A percentile compares a stretch with the other conserved stretches of the same genome.
These are phyloP conservation scores for Oeneis ivallda DNA, from an alignment of 2,888 invertebrate species.

Conservation along the genomic window DNA sequence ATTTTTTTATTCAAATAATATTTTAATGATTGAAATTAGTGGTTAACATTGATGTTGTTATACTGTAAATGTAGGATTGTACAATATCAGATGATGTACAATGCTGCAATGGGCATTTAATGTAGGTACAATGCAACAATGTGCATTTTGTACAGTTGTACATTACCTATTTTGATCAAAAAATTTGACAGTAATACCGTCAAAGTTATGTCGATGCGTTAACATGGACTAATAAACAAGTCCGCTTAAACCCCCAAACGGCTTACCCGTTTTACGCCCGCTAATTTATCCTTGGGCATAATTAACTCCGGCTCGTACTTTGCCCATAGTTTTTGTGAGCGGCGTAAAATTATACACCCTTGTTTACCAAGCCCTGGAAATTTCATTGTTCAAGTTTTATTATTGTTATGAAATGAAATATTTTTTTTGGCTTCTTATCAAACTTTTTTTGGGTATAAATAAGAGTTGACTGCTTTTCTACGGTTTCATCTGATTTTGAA, in stretches of 20 bases:
- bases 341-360: conserved; percentile 5
- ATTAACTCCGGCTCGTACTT: not conserved
- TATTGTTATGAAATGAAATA: not conserved
- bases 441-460: not conserved
- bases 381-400: conserved; percentile 10
- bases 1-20: no score
- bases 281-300: conserved; percentile 9
- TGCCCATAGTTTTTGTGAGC: conserved; percentile 4
- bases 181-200: no score
- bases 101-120: no score
- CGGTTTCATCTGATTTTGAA: not conserved
- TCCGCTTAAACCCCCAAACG: not conserved
- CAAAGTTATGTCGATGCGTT: no score
- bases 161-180: no score
- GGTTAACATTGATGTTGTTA: no score
- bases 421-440: not conserved
- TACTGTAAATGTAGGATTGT: no score
- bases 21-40: no score
- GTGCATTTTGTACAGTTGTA: no score
- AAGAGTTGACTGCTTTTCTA: not conserved
- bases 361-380: conserved; percentile 4
- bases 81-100: no score
- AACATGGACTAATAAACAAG: no score
- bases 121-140: no score
- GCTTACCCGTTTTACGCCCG: not conserved